phyloP scores from a whole-genome alignment of 2,888 invertebrate genomes.

The Drosophila longiperda region DNA sequence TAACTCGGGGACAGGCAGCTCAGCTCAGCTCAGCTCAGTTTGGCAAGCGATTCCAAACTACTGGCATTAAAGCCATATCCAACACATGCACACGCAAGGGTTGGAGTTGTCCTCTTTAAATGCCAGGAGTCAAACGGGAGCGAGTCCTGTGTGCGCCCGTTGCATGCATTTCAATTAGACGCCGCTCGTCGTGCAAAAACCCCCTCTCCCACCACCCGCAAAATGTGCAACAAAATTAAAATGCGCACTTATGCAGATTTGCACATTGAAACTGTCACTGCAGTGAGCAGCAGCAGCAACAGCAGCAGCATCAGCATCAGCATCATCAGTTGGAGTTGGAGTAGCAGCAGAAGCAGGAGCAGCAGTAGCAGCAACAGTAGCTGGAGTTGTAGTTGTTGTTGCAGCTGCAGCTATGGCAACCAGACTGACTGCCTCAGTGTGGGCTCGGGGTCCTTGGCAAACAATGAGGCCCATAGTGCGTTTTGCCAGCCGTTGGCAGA shows the following conservation, averaged over 20 bases:
- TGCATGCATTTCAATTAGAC: slow-evolving; percentile 80
- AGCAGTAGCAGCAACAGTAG: slow-evolving; percentile 39
- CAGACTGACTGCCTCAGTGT: slow-evolving; percentile 1
- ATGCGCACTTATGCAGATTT: slow-evolving; percentile 82
- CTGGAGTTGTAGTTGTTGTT: slow-evolving; percentile 9
- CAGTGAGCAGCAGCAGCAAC: slow-evolving; percentile 14
- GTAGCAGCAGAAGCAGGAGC: not conserved
- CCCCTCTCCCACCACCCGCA: slow-evolving; percentile 46
- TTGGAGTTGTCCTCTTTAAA: slow-evolving; percentile 44
- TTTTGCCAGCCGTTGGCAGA: slow-evolving; percentile 63
- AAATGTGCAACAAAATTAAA: slow-evolving; percentile 81
- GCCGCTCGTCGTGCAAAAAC: slow-evolving; percentile 46
- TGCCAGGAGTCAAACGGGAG: slow-evolving; percentile 63
- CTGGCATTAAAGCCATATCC: slow-evolving; percentile 46
- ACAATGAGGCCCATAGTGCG: slow-evolving; percentile 58
- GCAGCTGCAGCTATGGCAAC: slow-evolving; percentile 46
- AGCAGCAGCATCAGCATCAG: slow-evolving; percentile 27
- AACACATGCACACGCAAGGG: slow-evolving; percentile 9
- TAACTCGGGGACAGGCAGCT: slow-evolving; percentile 25
- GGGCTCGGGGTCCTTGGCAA: slow-evolving; percentile 17
- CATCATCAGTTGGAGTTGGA: not conserved
- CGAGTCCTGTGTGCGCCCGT: slow-evolving; percentile 14
- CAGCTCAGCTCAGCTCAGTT: not conserved
- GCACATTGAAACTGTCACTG: slow-evolving; percentile 81
- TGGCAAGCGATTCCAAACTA: slow-evolving; percentile 1